phyloP scores from a whole-genome alignment of 2,113 vertebrate species.

The Oncorhynchus kisutch region DNA sequence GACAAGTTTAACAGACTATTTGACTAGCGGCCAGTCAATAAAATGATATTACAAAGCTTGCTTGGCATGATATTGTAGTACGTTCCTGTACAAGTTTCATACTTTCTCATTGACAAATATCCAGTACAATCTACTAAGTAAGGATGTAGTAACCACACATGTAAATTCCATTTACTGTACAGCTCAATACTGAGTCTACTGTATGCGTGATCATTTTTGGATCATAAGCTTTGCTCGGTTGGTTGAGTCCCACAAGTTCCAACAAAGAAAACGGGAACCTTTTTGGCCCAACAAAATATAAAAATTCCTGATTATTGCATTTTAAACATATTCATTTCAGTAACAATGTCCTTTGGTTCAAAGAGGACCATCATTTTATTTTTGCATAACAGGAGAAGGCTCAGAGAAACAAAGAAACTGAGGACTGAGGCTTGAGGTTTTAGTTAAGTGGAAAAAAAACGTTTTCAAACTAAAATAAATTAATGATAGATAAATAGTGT shows the following conservation, averaged over 20 bases:
- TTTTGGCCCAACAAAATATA: conserved; percentile 35
- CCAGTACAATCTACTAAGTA: background rate
- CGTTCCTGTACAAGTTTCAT: background rate
- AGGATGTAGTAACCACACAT: background rate
- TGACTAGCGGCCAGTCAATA: conserved; percentile 19
- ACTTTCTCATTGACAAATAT: background rate
- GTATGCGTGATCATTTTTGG: conserved; percentile 12
- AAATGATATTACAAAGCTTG: conserved; percentile 5
- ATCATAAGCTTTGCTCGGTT: background rate
- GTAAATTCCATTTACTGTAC: conserved; percentile 13
- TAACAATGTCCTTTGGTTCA: conserved; percentile 61
- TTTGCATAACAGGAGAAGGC: conserved; percentile 61
- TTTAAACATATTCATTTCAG: conserved; percentile 29
- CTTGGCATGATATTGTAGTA: background rate
- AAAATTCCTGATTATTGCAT: conserved; percentile 50
- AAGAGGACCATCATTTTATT: conserved; percentile 29
- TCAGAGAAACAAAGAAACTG: conserved; percentile 33
- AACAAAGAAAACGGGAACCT: conserved; percentile 19
- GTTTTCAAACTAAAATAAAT: background rate
- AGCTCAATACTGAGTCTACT: background rate
- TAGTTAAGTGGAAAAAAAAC: background rate
- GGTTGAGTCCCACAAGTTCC: conserved; percentile 7
- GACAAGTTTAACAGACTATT: conserved; percentile 3
- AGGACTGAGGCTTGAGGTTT: background rate
- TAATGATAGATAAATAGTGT: background rate